These are phyloP conservation scores for Hipparchia semele DNA, from an alignment of 2,888 invertebrate genomes.

Conservation along the genomic window DNA sequence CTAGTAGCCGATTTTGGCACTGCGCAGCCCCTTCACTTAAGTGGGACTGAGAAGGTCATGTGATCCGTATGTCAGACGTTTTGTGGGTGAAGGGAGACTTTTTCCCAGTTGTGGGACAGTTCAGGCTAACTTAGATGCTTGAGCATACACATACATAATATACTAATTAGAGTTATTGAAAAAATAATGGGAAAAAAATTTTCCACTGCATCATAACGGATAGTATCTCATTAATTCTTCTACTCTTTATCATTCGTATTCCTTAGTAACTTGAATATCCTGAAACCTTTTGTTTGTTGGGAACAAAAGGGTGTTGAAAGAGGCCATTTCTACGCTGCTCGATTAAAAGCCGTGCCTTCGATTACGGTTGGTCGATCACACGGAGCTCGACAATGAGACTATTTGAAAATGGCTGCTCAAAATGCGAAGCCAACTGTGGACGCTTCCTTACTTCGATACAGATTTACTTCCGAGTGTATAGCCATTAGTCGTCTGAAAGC, in stretches of 20 bases:
- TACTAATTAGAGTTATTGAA: not conserved
- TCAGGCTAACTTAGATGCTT: no score
- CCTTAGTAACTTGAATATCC: slow-evolving; percentile 36
- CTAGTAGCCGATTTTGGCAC: no score
- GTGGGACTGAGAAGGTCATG: no score
- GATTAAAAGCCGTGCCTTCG: slow-evolving; percentile 40
- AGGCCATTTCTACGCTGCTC: slow-evolving; percentile 37
- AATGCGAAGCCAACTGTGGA: slow-evolving; percentile 31
- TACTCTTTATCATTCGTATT: slow-evolving; percentile 31
- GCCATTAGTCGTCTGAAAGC: slow-evolving; percentile 11
- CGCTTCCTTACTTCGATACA: slow-evolving; percentile 31
- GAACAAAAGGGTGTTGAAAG: slow-evolving; percentile 39
- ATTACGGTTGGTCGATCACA: slow-evolving; percentile 41
- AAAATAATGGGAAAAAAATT: not conserved
- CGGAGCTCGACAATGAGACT: slow-evolving; percentile 32
- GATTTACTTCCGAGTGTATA: slow-evolving; percentile 27
- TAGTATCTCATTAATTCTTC: slow-evolving; percentile 32
- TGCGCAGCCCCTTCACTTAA: no score
- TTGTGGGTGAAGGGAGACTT: no score
- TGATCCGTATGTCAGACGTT: no score
- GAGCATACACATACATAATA: no score
- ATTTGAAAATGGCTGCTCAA: slow-evolving; percentile 33
- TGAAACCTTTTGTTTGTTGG: slow-evolving; percentile 35
- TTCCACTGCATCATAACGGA: slow-evolving; percentile 9
- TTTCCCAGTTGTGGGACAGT: no score